A percentile compares a stretch with the other conserved stretches of the same genome.
These are phyloP conservation scores for Xenopus laevis DNA, from an alignment of 2,113 vertebrate species.

Conservation along the genomic window DNA sequence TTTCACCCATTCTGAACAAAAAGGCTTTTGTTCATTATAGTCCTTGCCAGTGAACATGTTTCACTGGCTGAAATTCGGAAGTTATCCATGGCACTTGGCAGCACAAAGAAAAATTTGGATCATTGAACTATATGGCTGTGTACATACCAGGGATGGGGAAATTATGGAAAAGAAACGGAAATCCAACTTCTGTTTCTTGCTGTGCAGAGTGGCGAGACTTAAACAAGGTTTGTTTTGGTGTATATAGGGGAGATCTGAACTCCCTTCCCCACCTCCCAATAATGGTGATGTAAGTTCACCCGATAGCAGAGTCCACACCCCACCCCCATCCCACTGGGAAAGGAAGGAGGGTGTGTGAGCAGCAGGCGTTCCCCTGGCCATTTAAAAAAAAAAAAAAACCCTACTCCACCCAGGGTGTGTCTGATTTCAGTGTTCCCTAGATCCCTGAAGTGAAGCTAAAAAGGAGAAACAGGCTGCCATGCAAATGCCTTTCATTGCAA, in stretches of 20 bases:
- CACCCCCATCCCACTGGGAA: constrained; percentile 1
- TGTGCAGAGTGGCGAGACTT: background rate
- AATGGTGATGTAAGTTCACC: constrained; percentile 25
- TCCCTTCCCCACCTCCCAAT: background rate
- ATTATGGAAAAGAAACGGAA: no score
- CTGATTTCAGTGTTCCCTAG: constrained; percentile 18
- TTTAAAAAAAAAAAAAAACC: constrained; percentile 14
- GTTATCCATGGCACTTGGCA: no score
- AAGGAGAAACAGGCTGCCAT: constrained; percentile 3
- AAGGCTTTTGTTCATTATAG: no score
- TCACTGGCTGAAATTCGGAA: no score
- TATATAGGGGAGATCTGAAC: background rate
- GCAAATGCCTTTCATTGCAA: background rate
- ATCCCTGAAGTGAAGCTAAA: constrained; percentile 13
- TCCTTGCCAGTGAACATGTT: no score
- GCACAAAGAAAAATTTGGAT: no score
- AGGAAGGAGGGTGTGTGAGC: constrained; percentile 30
- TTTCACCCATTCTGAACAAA: no score
- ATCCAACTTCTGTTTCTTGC: background rate
- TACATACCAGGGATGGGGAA: no score
- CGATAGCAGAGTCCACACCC: constrained; percentile 10
- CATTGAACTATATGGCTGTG: no score
- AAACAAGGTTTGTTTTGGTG: background rate
- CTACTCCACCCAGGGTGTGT: constrained; percentile 31
- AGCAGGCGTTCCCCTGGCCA: constrained; percentile 30